A percentile compares a stretch with the other conserved stretches of the same genome.
Evolutionary conservation across 1,140 invertebrate genomes (phyloP).

Genomic region (Pteromalus puparum): DNA sequence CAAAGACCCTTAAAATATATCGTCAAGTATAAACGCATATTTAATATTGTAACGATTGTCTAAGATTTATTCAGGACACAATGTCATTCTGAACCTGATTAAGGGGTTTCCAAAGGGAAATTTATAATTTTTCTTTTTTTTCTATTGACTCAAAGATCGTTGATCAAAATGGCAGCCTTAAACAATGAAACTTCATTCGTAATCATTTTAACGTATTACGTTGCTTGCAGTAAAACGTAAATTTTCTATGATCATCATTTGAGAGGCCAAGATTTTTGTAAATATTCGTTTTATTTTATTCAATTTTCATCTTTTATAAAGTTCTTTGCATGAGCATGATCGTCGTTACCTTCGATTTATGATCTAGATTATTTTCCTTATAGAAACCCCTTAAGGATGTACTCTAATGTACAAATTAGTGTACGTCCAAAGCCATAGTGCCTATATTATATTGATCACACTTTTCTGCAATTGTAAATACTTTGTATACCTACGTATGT

Average conservation of each 20-base stretch:
- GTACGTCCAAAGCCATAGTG: conserved; percentile 76
- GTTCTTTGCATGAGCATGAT: neutral
- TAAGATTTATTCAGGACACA: conserved; percentile 69
- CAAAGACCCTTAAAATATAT: conserved; percentile 64
- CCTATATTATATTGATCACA: conserved; percentile 73
- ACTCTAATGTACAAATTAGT: conserved; percentile 74
- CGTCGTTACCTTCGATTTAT: conserved; percentile 11
- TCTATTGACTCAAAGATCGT: neutral
- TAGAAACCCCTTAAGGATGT: conserved; percentile 73
- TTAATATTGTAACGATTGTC: conserved; percentile 65
- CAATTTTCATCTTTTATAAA: conserved; percentile 39
- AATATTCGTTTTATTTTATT: conserved; percentile 5
- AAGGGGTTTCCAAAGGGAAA: conserved; percentile 66
- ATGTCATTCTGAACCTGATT: conserved; percentile 68
- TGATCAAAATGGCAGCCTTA: neutral
- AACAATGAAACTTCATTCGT: neutral
- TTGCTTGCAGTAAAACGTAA: neutral
- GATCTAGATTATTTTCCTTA: conserved; percentile 57
- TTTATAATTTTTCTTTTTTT: conserved; percentile 17
- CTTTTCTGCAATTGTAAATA: conserved; percentile 74
- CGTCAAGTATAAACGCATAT: conserved; percentile 67
- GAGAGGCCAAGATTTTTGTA: neutral
- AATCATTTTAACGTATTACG: conserved; percentile 2
- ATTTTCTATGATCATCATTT: neutral
- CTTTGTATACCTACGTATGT: conserved; percentile 67